phyloP scores from a whole-genome alignment of 2,113 vertebrate species.

The Nibea coibor region DNA sequence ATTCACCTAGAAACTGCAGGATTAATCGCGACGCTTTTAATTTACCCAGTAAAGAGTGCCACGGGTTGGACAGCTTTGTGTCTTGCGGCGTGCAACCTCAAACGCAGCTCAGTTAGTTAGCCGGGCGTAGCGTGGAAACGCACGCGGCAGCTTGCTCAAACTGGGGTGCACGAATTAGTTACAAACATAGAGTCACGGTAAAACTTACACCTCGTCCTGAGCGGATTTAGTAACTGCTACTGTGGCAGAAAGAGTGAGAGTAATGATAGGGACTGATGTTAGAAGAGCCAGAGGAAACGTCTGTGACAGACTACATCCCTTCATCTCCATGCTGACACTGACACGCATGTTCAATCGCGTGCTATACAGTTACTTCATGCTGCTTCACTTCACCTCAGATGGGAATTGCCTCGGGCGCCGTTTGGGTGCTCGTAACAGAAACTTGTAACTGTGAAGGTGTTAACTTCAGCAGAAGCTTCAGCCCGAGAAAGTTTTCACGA shows the following conservation, averaged over 20 bases:
- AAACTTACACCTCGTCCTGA: not conserved
- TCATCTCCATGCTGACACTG: not conserved
- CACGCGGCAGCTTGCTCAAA: not conserved
- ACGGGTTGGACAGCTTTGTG: not conserved
- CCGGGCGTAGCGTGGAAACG: not conserved
- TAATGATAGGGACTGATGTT: not conserved
- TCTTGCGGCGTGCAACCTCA: not conserved
- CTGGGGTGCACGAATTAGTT: no score
- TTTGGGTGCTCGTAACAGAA: not conserved
- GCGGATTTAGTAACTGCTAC: not conserved
- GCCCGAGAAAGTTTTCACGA: not conserved
- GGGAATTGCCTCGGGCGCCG: not conserved
- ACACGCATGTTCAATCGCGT: not conserved
- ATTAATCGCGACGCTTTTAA: no score
- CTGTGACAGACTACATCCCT: not conserved
- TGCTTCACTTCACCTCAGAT: not conserved
- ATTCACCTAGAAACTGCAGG: not conserved
- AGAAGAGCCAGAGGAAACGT: not conserved
- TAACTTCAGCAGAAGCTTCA: not conserved
- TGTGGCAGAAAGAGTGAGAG: not conserved
- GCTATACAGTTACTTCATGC: not conserved
- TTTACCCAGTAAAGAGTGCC: no score
- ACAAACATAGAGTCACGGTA: not conserved
- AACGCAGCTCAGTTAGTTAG: not conserved
- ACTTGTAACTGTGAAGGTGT: not conserved